Percentiles rank a stretch among this genome's conserved stretches.
These are phyloP conservation scores for Ophonus ardosiacus DNA, from an alignment of 2,888 invertebrate species.

Conservation along the genomic window DNA sequence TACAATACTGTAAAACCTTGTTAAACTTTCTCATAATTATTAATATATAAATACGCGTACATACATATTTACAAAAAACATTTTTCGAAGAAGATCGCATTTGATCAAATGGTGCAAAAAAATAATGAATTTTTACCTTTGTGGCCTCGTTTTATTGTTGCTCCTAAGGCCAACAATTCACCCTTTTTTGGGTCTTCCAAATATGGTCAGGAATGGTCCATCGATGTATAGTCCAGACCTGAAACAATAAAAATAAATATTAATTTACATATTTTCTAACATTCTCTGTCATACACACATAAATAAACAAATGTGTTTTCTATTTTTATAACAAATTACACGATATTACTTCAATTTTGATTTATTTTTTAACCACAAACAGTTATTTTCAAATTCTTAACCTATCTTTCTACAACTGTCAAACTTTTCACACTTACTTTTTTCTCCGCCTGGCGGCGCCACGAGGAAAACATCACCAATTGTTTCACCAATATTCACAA, in stretches of 20 bases:
- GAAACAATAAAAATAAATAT: not conserved
- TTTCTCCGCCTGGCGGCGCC: too few species aligned
- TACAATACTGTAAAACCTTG: too few species aligned
- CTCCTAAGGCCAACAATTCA: not conserved
- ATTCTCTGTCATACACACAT: too few species aligned
- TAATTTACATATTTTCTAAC: too few species aligned
- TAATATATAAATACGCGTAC: too few species aligned
- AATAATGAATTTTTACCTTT: not conserved
- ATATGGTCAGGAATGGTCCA: not conserved
- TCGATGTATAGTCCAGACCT: not conserved
- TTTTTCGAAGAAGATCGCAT: too few species aligned
- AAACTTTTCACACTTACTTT: too few species aligned
- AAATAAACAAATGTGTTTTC: not conserved
- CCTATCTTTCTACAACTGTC: too few species aligned
- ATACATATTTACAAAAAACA: too few species aligned
- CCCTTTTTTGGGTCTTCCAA: not conserved
- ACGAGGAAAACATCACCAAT: not conserved
- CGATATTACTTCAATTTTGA: too few species aligned
- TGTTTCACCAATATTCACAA: not conserved
- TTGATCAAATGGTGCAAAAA: not conserved
- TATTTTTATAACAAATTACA: too few species aligned
- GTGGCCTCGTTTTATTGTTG: not conserved
- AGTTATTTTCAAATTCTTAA: not conserved
- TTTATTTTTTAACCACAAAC: not conserved
- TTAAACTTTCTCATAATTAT: too few species aligned